Percentiles rank a stretch among this genome's conserved stretches.
phyloP scores from a whole-genome alignment of 2,888 invertebrate genomes.

The Cheilosia scutellata region DNA sequence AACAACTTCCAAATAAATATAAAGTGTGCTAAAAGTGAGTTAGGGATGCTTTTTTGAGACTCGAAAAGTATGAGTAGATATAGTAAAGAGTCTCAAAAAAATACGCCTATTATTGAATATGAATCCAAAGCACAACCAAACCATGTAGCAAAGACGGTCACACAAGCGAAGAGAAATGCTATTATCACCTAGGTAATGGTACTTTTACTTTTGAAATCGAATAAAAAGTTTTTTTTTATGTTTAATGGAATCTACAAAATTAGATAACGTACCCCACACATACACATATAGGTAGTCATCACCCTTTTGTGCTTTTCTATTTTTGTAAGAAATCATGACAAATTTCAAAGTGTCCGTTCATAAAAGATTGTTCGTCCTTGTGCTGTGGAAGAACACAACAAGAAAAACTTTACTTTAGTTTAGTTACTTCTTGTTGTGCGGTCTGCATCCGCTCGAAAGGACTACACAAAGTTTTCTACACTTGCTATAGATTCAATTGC shows the following conservation, averaged over 20 bases:
- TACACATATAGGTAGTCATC: background rate
- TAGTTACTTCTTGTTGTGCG: slow-evolving; percentile 16
- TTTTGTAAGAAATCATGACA: slow-evolving; percentile 22
- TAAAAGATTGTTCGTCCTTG: slow-evolving; percentile 8
- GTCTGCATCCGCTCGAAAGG: background rate
- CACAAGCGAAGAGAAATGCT: too few relatives aligned
- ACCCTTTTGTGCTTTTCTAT: background rate
- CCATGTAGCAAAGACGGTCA: too few relatives aligned
- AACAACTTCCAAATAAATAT: too few relatives aligned
- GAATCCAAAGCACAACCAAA: too few relatives aligned
- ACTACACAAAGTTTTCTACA: slow-evolving; percentile 27
- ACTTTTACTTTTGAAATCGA: background rate
- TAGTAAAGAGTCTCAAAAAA: too few relatives aligned
- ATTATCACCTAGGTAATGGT: too few relatives aligned
- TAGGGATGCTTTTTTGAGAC: too few relatives aligned
- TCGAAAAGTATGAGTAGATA: too few relatives aligned
- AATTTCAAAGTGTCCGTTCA: slow-evolving; percentile 15
- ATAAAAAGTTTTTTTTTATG: slow-evolving; percentile 3
- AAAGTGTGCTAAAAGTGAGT: too few relatives aligned
- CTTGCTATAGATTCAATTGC: slow-evolving; percentile 44
- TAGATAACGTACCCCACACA: background rate
- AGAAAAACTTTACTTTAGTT: slow-evolving; percentile 19
- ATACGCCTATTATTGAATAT: too few relatives aligned
- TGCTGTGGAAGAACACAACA: background rate
- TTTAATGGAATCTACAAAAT: slow-evolving; percentile 24